Evolutionary conservation across 2,888 invertebrate species (phyloP).

Genomic region (Mongoloraphidia duomilia): DNA sequence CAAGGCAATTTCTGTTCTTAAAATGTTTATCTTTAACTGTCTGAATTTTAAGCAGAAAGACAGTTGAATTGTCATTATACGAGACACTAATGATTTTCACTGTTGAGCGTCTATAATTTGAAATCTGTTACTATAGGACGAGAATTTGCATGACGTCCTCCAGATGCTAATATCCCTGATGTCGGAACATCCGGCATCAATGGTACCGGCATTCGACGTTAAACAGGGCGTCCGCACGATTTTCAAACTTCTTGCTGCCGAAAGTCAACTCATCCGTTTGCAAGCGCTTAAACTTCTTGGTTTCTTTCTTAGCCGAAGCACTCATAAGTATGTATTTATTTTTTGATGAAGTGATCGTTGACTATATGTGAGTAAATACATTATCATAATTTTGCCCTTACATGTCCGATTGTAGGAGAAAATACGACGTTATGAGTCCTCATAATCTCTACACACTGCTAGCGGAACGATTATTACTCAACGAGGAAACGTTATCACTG

Average conservation of each 20-base stretch:
- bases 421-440: constrained; percentile 98
- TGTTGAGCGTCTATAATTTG: no score
- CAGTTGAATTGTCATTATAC: no score
- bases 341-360: background rate
- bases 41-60: no score
- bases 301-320: constrained; percentile 94
- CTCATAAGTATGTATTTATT: constrained; percentile 68
- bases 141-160: constrained; percentile 94
- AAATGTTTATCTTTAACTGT: no score
- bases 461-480: constrained; percentile 78
- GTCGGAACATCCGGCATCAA: constrained; percentile 96
- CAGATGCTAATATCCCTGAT: constrained; percentile 94
- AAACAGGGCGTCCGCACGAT: constrained; percentile 94
- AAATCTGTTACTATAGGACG: constrained; percentile 48
- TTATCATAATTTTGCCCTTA: background rate
- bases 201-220: constrained; percentile 97
- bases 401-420: constrained; percentile 50
- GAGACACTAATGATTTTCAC: background rate
- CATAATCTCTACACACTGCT: constrained; percentile 95
- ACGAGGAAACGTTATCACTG: constrained; percentile 79
- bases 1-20: no score
- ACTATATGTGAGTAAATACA: background rate
- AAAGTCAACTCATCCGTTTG: constrained; percentile 88
- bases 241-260: constrained; percentile 90
- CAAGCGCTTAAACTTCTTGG: constrained; percentile 94